Percentiles rank a stretch among this genome's conserved stretches.
Conservation (phyloP, 2,888 invertebrate genomes). For the Celastrina argiolus region DNA sequence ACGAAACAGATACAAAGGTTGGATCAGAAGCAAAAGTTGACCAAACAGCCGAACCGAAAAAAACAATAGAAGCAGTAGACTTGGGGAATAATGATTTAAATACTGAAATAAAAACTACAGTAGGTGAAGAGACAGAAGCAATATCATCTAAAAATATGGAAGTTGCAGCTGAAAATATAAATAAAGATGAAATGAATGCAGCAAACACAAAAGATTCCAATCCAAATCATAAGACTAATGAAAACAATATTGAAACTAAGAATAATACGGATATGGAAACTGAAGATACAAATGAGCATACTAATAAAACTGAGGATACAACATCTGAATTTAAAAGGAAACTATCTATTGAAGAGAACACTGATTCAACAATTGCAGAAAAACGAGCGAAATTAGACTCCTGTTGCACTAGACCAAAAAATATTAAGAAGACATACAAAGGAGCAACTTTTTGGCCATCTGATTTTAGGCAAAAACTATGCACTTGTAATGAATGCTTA, state of each 20-base stretch:
- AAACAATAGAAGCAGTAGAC: not conserved
- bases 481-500: slow-evolving; percentile 82
- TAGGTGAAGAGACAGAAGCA: not conserved
- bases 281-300: slow-evolving; percentile 11
- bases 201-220: not conserved
- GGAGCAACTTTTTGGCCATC: slow-evolving; percentile 87
- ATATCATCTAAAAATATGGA: not conserved
- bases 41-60: not conserved
- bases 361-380: slow-evolving; percentile 44
- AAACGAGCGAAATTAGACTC: slow-evolving; percentile 43
- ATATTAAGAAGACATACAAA: slow-evolving; percentile 46
- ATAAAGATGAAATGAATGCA: not conserved
- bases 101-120: not conserved
- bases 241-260: slow-evolving; percentile 18
- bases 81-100: not conserved
- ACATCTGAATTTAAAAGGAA: slow-evolving; percentile 53
- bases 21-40: not conserved
- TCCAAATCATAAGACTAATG: not conserved
- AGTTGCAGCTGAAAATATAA: not conserved
- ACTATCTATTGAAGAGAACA: slow-evolving; percentile 41
- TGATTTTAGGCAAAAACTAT: slow-evolving; percentile 87
- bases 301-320: slow-evolving; percentile 26
- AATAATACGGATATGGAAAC: slow-evolving; percentile 22
- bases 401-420: slow-evolving; percentile 53
- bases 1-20: not conserved